Base-by-base conservation (phyloP, 1,140 invertebrate species). In the Monochamus saltuarius region DNA sequence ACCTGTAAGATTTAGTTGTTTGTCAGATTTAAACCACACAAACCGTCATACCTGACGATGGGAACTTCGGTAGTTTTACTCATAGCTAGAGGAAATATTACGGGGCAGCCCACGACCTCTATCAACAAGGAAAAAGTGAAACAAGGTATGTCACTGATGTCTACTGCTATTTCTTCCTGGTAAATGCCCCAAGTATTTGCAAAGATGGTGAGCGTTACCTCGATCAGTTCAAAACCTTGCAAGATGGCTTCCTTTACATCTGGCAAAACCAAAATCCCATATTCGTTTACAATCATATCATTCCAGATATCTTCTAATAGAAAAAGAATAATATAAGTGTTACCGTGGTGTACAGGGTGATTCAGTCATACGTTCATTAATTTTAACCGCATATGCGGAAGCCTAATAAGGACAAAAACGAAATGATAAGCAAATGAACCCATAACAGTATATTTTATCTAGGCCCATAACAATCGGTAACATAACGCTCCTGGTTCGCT, bases 111-210 rank as follows among this genome's bases (percentile, higher is more conserved):
- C 35, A 73, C 54, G 7, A 79, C 70, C 60, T 79, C 69, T 1
- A 79, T 61, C 10, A 73, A 56, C 13, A 79, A 37, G 17, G 65
- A 70, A 56, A 78, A 69, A 22, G 47, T 59, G 53, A 74, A 77
- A 1, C 64, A 55, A 1, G 70, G 67, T 14, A 79, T 60, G 35
- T 75, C 56, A 38, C 68, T 56, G 6, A 79, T 69, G 29, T 74
- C 70, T 17, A 80, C 67, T 1, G 69, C 59, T n/a, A 80, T 63
- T 68, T 78, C 68, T 45, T 80, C 78, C 0, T 65, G 51, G 59
- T 80, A 80, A 40, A 68, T 65, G 6, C 78, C 78, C 74, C 73
- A 80, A 8, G 77, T 77, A 38, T 75, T 76, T 6, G 74, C 72
- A 29, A 72, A 78, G 7, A 77, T 72, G 56, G 69, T 74, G 45